Evolutionary conservation across 2,888 invertebrate species (phyloP).

Genomic region (Dicyrtomina minuta): DNA sequence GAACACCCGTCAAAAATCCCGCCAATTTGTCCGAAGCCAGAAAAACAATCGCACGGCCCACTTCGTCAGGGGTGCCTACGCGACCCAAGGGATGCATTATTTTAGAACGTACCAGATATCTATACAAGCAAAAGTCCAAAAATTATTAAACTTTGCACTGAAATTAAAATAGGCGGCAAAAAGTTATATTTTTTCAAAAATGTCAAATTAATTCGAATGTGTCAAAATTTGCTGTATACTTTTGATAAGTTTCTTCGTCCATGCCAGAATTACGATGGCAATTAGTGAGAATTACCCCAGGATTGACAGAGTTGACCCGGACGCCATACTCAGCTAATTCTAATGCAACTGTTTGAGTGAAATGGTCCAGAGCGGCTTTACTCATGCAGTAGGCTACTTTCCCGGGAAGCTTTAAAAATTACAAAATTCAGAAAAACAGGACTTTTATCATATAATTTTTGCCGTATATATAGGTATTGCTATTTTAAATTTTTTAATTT

Average conservation of each 20-base stretch:
- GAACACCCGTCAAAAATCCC: conserved; percentile 56
- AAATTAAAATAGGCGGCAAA: too few relatives aligned
- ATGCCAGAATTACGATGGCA: conserved; percentile 16
- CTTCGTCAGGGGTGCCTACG: conserved; percentile 79
- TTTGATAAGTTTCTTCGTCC: conserved; percentile 24
- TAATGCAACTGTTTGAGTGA: conserved; percentile 87
- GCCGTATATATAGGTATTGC: too few relatives aligned
- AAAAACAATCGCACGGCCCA: conserved; percentile 86
- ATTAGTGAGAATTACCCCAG: conserved; percentile 87
- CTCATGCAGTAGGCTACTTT: conserved; percentile 87
- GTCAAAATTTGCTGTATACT: too few relatives aligned
- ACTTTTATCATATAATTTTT: neutral
- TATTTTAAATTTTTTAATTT: neutral
- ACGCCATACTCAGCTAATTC: conserved; percentile 65
- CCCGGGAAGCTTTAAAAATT: conserved; percentile 43
- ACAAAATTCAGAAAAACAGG: neutral
- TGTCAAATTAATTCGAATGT: too few relatives aligned
- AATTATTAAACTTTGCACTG: neutral
- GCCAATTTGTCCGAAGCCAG: conserved; percentile 78
- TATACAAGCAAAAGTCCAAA: neutral
- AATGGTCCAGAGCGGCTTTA: conserved; percentile 91
- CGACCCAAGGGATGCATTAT: conserved; percentile 89
- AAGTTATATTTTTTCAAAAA: too few relatives aligned
- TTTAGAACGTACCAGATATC: conserved; percentile 70
- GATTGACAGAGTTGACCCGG: conserved; percentile 58